These are phyloP conservation scores for Tetropium fuscum DNA, from an alignment of 2,888 invertebrate genomes.

Conservation along the genomic window DNA sequence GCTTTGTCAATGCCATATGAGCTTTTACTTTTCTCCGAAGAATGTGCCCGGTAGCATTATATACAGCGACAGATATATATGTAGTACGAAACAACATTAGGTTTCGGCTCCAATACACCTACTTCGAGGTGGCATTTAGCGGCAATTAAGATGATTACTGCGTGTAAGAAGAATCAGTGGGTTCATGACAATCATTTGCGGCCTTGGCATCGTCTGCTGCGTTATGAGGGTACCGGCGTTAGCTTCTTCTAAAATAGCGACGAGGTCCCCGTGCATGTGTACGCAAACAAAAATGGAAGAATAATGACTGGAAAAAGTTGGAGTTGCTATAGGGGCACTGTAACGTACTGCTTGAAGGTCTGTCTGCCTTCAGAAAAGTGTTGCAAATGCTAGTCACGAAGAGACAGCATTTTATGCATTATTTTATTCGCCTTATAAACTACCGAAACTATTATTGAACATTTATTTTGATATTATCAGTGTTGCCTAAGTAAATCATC, in stretches of 20 bases:
- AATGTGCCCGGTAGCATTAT: too few species aligned
- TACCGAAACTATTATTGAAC: too few species aligned
- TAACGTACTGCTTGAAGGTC: slow-evolving; percentile 22
- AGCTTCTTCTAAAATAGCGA: slow-evolving; percentile 31
- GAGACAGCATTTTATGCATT: too few species aligned
- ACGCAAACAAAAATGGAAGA: slow-evolving; percentile 34
- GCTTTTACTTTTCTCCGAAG: slow-evolving; percentile 7
- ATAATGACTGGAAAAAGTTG: slow-evolving; percentile 34
- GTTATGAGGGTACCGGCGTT: slow-evolving; percentile 42
- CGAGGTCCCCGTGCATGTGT: slow-evolving; percentile 24
- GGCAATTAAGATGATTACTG: too few species aligned
- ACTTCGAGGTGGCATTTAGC: too few species aligned
- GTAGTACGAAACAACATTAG: too few species aligned
- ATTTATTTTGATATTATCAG: too few species aligned
- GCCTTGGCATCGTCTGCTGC: slow-evolving; percentile 35
- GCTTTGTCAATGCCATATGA: slow-evolving; percentile 3
- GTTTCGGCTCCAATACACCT: too few species aligned
- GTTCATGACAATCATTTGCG: slow-evolving; percentile 26
- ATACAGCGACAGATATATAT: too few species aligned
- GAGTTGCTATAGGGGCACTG: slow-evolving; percentile 33
- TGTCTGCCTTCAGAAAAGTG: slow-evolving; percentile 2
- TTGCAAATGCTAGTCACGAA: slow-evolving; percentile 4
- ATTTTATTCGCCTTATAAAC: too few species aligned
- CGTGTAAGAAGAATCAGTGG: not conserved
- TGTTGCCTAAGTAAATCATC: not conserved